Evolutionary conservation across 2,888 invertebrate genomes (phyloP).

Genomic region (Lacanobia oleracea): DNA sequence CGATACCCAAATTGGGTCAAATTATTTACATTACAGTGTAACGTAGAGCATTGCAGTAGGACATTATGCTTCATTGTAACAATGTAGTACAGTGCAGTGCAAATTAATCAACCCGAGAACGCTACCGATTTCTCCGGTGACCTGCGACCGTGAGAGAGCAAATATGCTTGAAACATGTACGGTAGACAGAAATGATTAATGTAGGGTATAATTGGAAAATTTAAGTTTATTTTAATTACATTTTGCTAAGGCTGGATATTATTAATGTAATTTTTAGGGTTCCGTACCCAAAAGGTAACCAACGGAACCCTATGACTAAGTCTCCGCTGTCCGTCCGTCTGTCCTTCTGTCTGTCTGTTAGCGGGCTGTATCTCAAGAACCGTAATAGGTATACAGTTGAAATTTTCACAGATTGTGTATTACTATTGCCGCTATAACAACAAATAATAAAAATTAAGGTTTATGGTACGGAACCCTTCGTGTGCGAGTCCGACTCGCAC

Average conservation of each 20-base stretch:
- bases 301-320: too few species aligned
- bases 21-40: conserved; percentile 28
- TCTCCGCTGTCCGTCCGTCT: too few species aligned
- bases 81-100: conserved; percentile 47
- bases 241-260: conserved; percentile 1
- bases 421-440: too few species aligned
- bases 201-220: not conserved
- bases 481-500: too few species aligned
- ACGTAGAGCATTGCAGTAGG: conserved; percentile 10
- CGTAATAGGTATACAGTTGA: too few species aligned
- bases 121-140: conserved; percentile 44
- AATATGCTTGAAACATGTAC: conserved; percentile 15
- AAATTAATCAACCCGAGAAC: conserved; percentile 47
- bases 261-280: too few species aligned
- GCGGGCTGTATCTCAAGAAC: too few species aligned
- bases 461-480: too few species aligned
- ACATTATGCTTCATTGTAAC: not conserved
- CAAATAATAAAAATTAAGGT: too few species aligned
- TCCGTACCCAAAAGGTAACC: too few species aligned
- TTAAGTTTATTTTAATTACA: not conserved
- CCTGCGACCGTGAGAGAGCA: conserved; percentile 10
- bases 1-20: conserved; percentile 25
- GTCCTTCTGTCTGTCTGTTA: too few species aligned
- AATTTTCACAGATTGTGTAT: too few species aligned
- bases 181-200: conserved; percentile 10